A percentile compares a stretch with the other conserved stretches of the same genome.
phyloP scores from a whole-genome alignment of 1,140 invertebrate genomes.

The Capitella teleta region DNA sequence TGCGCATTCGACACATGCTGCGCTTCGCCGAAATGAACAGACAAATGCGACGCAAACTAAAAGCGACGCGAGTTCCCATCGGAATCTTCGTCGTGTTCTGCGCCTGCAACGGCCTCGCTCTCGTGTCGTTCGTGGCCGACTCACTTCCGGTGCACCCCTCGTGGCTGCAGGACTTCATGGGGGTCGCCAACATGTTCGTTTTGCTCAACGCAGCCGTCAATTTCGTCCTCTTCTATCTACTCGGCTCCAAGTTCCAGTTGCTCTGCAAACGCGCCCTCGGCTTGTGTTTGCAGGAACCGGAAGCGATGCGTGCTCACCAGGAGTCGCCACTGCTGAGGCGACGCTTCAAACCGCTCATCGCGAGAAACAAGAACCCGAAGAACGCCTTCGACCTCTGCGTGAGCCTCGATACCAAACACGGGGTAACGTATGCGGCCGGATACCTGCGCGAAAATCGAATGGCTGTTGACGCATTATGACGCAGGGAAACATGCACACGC shows the following conservation, averaged over 20 bases:
- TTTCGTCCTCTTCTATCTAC: slow-evolving; percentile 5
- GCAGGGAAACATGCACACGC: too few relatives aligned
- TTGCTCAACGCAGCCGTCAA: slow-evolving; percentile 4
- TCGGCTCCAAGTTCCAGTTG: slow-evolving; percentile 2
- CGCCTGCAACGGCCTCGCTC: slow-evolving; percentile 1
- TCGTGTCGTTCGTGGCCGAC: not conserved
- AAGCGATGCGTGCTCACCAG: too few relatives aligned
- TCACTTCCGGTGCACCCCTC: not conserved
- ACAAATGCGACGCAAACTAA: not conserved
- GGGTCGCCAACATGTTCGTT: slow-evolving; percentile 1
- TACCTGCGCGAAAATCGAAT: too few relatives aligned
- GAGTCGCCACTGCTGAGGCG: too few relatives aligned
- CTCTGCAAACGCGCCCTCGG: not conserved
- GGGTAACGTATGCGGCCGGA: too few relatives aligned
- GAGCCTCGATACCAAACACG: too few relatives aligned
- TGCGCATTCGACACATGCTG: not conserved
- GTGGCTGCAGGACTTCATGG: not conserved
- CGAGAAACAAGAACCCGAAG: too few relatives aligned
- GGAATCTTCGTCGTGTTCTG: slow-evolving; percentile 1
- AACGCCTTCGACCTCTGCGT: too few relatives aligned
- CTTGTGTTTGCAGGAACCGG: too few relatives aligned
- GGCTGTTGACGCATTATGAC: too few relatives aligned
- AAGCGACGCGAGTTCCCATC: not conserved
- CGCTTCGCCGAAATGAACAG: not conserved
- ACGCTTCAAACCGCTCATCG: too few relatives aligned